Evolutionary conservation across 2,113 vertebrate genomes (phyloP), one percentile per base, ranked within the genome.

Genomic region (Thamnaconus septentrionalis): DNA sequence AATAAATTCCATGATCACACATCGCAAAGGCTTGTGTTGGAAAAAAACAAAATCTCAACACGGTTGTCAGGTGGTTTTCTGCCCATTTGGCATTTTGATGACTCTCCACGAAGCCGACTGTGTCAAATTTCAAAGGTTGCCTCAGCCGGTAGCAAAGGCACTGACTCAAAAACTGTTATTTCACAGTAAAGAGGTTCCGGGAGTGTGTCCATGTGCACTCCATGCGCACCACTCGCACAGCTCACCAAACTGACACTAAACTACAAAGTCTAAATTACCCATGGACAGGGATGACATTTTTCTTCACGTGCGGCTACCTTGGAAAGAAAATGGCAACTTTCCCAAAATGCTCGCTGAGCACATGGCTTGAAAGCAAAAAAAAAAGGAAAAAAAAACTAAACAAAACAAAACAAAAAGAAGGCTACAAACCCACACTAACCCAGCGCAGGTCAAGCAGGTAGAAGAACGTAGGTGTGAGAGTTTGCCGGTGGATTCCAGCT

Each of bases 231-330:
- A 48, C 11, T 54, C 61, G 31, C 49, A 53, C 39, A 53, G 39
- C 53, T 57, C 40, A 65, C 12, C 12, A 5, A 31, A 49, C 43
- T 53, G 43, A 41, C 10, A 56, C 11, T 75, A 31, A 56, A 65
- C n/a, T 60, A 9, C 11, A 51, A 59, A 64, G n/a, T 59, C 31
- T 61, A 53, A 65, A 65, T 65, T 61, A 12, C 53, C 42, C 9
- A 41, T 44, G 44, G 50, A 56, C 40, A 49, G 39, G 42, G 50
- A 59, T 10, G 52, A 56, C 43, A 68, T 64, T 60, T 61, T 40
- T 67, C 9, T 60, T 44, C 6, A 43, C 44, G 47, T 60, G n/a
- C 12, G 11, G 11, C 39, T 52, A 53, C 40, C 47, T 8, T 6
- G 61, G 49, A 44, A 61, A 71, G 12, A 54, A 4, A 44, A 64